Base-by-base conservation (phyloP, 2,113 vertebrate genomes). In the Paracanthobrama guichenoti region DNA sequence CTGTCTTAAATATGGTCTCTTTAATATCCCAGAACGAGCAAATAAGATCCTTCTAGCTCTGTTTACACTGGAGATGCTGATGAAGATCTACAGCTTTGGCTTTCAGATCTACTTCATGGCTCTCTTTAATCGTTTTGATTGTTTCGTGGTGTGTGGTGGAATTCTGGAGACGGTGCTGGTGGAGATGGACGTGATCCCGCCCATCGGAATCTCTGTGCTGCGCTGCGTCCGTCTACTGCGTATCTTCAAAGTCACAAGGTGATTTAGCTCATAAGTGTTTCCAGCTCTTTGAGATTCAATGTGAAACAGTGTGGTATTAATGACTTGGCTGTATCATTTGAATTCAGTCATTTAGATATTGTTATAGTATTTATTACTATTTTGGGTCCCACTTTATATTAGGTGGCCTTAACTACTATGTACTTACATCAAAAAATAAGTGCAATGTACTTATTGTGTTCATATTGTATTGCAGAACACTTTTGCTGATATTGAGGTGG, bases 121-220 rank as follows among this genome's bases (percentile, higher is more conserved):
- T 2, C 96, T 98, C 92, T 98, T 97, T 86, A 97, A 97, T 90
- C 96, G 96, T 39, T 98, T 98, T 31, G 97, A 98, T 94, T 98
- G 97, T 83, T 98, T 98, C 0, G 96, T 98, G 92, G 97, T 98
- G 79, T 98, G 97, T 10, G 95, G 96, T 0, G 96, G 97, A 35
- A 97, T 97, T 85, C 62, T 96, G 85, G 97, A 98, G 91, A 97
- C 96, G 5, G 94, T 96, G 14, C 92, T 98, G 86, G 97, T 97
- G 86, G 97, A 97, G 79, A 83, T 96, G 84, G 93, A 92, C 0
- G 87, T 95, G 91, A 96, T 98, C 95, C 94, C 96, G 1, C 95
- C 96, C 0, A 91, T 97, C 4, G 97, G 97, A 0, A 97, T 98
- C 92, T 97, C 96, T 0, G 97, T 98, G 75, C 93, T 98, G 82